A percentile compares a stretch with the other conserved stretches of the same genome.
Conservation (phyloP, 2,797 vertebrate species). For the Hemitrygon akajei region DNA sequence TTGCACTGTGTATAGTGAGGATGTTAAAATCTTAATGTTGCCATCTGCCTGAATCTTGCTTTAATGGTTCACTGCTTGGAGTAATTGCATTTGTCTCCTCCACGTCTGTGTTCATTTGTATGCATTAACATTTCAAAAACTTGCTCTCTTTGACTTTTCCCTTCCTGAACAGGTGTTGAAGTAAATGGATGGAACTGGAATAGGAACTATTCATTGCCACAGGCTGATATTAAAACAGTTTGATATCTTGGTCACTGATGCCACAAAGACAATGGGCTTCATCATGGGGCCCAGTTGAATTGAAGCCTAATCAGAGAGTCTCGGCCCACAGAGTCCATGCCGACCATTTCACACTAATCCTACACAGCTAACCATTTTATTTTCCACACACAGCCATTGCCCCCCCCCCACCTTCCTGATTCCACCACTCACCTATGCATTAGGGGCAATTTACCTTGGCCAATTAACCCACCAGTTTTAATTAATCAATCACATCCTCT, state of each 20-base stretch:
- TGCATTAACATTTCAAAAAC: neutral
- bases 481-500: neutral
- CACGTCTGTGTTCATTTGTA: neutral
- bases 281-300: neutral
- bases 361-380: too few species aligned
- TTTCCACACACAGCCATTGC: too few species aligned
- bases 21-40: neutral
- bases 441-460: too few species aligned
- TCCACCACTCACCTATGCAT: too few species aligned
- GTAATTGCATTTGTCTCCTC: neutral
- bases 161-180: neutral
- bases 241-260: neutral
- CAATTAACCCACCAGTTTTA: too few species aligned
- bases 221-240: neutral
- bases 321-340: too few species aligned
- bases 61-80: neutral
- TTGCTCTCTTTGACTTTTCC: neutral
- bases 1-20: neutral
- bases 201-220: neutral
- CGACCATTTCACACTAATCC: too few species aligned
- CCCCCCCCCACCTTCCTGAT: too few species aligned
- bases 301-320: neutral
- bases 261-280: neutral
- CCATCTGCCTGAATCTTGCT: conserved; percentile 22
- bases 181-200: neutral